Conservation (phyloP, 2,888 invertebrate species). For the Eurytoma californica region DNA sequence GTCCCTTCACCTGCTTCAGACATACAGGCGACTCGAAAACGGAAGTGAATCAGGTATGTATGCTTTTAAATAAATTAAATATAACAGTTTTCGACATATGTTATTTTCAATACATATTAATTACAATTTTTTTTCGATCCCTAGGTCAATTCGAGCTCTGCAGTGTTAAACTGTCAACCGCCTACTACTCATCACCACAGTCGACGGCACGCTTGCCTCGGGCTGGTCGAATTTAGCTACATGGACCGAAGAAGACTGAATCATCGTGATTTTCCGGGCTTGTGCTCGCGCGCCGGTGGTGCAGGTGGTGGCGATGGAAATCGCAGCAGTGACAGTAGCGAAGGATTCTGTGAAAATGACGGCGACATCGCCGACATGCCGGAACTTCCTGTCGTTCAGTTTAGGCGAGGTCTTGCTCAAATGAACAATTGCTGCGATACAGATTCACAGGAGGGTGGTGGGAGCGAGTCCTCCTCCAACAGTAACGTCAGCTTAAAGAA, state of each 20-base stretch:
- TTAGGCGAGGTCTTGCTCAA: slow-evolving; percentile 78
- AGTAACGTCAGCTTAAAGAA: slow-evolving; percentile 74
- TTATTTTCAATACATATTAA: too few relatives aligned
- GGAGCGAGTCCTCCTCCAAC: slow-evolving; percentile 78
- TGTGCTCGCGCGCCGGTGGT: slow-evolving; percentile 66
- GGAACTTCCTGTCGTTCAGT: slow-evolving; percentile 74
- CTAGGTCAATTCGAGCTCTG: slow-evolving; percentile 86
- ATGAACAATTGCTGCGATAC: slow-evolving; percentile 71
- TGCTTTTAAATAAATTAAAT: neutral
- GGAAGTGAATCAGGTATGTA: slow-evolving; percentile 79
- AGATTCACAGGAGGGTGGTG: slow-evolving; percentile 79
- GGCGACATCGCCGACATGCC: slow-evolving; percentile 81
- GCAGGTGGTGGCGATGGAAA: slow-evolving; percentile 81
- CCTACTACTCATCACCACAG: slow-evolving; percentile 74
- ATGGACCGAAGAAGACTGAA: slow-evolving; percentile 71
- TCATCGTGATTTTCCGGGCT: slow-evolving; percentile 70
- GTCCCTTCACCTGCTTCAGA: slow-evolving; percentile 92
- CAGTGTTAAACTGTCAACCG: slow-evolving; percentile 86
- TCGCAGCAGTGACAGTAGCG: slow-evolving; percentile 94
- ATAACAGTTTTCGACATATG: too few relatives aligned
- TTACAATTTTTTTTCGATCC: too few relatives aligned
- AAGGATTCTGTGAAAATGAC: slow-evolving; percentile 97
- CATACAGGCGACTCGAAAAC: slow-evolving; percentile 83
- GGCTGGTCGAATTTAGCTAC: slow-evolving; percentile 75
- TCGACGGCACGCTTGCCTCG: slow-evolving; percentile 72